phyloP scores from a whole-genome alignment of 2,888 invertebrate genomes.

The Onthophagus sagittarius region DNA sequence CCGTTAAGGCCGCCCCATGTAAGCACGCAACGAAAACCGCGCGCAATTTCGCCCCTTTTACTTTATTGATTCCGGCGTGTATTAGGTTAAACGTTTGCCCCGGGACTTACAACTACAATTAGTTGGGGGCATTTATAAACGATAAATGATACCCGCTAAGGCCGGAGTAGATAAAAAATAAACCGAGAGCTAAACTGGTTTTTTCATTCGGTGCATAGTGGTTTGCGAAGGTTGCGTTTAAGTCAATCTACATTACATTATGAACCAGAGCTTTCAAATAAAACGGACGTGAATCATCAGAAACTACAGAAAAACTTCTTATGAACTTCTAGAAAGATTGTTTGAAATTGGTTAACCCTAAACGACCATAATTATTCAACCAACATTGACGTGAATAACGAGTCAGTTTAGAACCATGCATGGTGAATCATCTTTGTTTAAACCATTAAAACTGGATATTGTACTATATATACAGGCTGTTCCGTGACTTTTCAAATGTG shows the following conservation, averaged over 20 bases:
- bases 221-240: not conserved
- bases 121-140: not conserved
- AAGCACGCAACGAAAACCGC: not conserved
- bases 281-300: not conserved
- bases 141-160: not conserved
- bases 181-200: too few species aligned
- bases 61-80: not conserved
- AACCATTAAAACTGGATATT: too few species aligned
- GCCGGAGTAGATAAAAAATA: not conserved
- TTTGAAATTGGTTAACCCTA: too few species aligned
- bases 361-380: too few species aligned
- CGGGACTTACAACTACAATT: not conserved
- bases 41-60: not conserved
- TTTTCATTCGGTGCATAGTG: not conserved
- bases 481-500: too few species aligned
- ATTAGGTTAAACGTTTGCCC: not conserved
- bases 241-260: not conserved
- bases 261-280: not conserved
- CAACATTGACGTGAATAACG: too few species aligned
- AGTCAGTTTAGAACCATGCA: too few species aligned
- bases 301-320: not conserved
- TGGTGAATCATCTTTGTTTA: too few species aligned
- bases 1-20: not conserved
- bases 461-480: too few species aligned
- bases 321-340: too few species aligned